Conservation (phyloP, 2,113 vertebrate genomes). For the Varanus salvator region DNA sequence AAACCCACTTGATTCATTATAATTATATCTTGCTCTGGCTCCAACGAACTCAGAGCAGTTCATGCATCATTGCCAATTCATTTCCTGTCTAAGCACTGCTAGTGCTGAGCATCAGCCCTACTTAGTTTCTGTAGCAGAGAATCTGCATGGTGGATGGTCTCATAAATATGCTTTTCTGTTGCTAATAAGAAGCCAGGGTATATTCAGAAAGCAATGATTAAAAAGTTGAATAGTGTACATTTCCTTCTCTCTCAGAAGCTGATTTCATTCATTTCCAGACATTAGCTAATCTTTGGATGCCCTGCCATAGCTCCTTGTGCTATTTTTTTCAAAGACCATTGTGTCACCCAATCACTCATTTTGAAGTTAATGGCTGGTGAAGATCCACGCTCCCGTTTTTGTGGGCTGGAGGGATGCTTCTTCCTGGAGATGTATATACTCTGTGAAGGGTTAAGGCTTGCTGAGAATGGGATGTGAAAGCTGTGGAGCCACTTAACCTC, state of each 20-base stretch:
- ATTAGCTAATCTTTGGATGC: neutral
- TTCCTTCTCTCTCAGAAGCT: neutral
- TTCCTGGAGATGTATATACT: slow-evolving; percentile 14
- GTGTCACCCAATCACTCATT: neutral
- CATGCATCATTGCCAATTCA: neutral
- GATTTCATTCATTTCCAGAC: neutral
- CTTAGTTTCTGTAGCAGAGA: neutral
- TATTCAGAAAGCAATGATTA: neutral
- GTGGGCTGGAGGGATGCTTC: neutral
- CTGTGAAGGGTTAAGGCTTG: slow-evolving; percentile 50
- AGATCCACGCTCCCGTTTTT: neutral
- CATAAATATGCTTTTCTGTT: neutral
- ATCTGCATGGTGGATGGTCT: neutral
- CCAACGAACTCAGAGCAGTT: neutral
- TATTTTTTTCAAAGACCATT: neutral
- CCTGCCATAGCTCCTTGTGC: neutral
- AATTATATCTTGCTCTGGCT: neutral
- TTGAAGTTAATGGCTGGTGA: neutral
- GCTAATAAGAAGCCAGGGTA: neutral
- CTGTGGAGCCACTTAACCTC: slow-evolving; percentile 65
- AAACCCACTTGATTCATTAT: neutral
- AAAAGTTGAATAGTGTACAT: neutral
- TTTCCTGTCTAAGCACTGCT: neutral
- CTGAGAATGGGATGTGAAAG: slow-evolving; percentile 27
- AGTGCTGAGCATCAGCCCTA: neutral